Conservation (phyloP, 2,113 vertebrate species). For the Ptychochromis oligacanthus region DNA sequence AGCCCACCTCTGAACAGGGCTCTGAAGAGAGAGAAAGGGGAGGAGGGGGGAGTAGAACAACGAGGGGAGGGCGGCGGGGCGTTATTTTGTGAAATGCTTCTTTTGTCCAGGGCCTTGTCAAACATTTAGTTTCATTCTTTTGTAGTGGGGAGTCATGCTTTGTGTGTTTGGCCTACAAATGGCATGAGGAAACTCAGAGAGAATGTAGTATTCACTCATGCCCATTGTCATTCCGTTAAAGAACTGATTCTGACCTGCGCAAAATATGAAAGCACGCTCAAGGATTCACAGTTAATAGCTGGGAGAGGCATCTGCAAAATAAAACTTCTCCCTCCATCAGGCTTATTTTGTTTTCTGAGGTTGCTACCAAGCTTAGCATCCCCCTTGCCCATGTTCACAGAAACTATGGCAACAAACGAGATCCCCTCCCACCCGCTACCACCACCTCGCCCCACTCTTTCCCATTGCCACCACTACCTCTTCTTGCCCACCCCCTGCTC, state of each 20-base stretch:
- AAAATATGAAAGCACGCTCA: background rate
- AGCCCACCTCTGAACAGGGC: conserved; percentile 59
- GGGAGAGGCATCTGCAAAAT: background rate
- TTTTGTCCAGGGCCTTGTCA: conserved; percentile 72
- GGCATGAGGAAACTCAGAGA: conserved; percentile 27
- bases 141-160: conserved; percentile 58
- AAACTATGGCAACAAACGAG: conserved; percentile 75
- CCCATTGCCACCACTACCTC: conserved; percentile 55
- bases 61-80: conserved; percentile 16
- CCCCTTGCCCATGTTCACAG: conserved; percentile 51
- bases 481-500: conserved; percentile 49
- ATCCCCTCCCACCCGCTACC: background rate
- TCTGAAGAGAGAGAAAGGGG: conserved; percentile 6
- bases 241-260: conserved; percentile 13
- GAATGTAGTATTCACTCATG: conserved; percentile 3
- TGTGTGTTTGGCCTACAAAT: conserved; percentile 64
- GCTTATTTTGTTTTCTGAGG: background rate
- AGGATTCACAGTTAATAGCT: background rate
- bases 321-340: conserved; percentile 18
- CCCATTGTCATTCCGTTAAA: conserved; percentile 6
- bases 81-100: conserved; percentile 60
- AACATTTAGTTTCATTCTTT: conserved; percentile 73
- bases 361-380: conserved; percentile 51
- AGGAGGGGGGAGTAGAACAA: background rate
- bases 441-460: conserved; percentile 21